A percentile compares a stretch with the other conserved stretches of the same genome.
These are phyloP conservation scores for Melanerpes formicivorus DNA, from an alignment of 2,113 vertebrate genomes.

Conservation along the genomic window DNA sequence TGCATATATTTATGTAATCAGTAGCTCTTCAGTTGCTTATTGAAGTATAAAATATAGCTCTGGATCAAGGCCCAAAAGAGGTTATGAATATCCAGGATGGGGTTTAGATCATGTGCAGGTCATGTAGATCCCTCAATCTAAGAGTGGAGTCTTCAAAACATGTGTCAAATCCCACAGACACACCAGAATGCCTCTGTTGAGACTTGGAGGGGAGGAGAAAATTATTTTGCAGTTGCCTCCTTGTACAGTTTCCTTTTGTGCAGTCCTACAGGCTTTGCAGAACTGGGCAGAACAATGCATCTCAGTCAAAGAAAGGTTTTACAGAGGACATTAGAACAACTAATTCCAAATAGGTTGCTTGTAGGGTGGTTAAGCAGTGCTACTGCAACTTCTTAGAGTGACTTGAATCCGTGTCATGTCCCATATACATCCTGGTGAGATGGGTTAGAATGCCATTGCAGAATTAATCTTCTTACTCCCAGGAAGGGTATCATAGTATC, in stretches of 20 bases:
- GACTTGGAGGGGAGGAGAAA: not conserved
- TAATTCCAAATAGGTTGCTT: not conserved
- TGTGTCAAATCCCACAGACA: not conserved
- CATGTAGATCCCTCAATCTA: not conserved
- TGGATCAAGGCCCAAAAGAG: not conserved
- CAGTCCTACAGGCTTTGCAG: not conserved
- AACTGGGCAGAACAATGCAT: not conserved
- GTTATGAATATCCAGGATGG: conserved; percentile 8
- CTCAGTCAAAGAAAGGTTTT: not conserved
- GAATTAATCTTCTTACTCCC: not conserved
- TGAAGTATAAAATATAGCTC: not conserved
- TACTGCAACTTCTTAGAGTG: not conserved
- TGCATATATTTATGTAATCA: conserved; percentile 52
- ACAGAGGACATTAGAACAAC: not conserved
- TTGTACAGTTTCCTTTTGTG: not conserved
- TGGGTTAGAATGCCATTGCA: not conserved
- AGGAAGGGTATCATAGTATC: not conserved
- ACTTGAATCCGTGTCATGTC: not conserved
- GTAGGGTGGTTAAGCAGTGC: not conserved
- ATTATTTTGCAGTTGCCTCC: not conserved
- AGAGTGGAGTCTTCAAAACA: not conserved
- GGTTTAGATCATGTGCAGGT: not conserved
- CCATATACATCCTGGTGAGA: not conserved
- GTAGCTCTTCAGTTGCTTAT: not conserved
- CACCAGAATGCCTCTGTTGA: not conserved